Conservation (phyloP, 2,113 vertebrate genomes). For the Pitta sordida region DNA sequence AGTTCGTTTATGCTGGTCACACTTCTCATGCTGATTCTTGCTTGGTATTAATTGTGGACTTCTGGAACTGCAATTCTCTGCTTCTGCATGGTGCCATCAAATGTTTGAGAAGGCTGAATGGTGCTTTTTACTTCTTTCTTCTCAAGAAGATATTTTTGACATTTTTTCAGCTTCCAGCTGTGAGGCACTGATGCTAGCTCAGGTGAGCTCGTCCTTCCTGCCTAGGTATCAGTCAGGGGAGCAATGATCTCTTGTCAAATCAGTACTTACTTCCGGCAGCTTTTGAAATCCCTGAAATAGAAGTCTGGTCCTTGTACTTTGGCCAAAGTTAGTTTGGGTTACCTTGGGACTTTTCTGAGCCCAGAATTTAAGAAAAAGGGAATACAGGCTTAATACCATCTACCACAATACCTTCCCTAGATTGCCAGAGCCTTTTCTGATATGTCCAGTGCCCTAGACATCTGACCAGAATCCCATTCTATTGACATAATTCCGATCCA, state of each 20-base stretch:
- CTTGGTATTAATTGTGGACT: background rate
- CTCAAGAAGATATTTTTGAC: background rate
- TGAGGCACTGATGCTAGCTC: background rate
- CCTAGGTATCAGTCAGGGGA: background rate
- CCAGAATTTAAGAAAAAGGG: background rate
- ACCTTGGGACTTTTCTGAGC: background rate
- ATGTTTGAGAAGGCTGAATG: background rate
- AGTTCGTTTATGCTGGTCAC: background rate
- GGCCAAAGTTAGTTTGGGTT: background rate
- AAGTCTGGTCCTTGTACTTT: background rate
- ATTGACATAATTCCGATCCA: background rate
- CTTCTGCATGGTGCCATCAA: background rate
- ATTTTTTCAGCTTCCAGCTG: background rate
- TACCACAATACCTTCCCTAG: background rate
- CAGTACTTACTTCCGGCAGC: background rate
- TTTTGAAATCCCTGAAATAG: background rate
- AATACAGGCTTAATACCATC: background rate
- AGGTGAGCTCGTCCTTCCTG: background rate
- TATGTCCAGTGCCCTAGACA: background rate
- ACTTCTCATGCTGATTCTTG: background rate
- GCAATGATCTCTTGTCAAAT: background rate
- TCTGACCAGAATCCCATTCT: background rate
- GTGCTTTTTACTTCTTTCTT: conserved; percentile 17
- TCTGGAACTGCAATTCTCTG: background rate
- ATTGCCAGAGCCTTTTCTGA: background rate